Base-by-base conservation (phyloP, 2,113 vertebrate species). In the Anser brachyrhynchus region DNA sequence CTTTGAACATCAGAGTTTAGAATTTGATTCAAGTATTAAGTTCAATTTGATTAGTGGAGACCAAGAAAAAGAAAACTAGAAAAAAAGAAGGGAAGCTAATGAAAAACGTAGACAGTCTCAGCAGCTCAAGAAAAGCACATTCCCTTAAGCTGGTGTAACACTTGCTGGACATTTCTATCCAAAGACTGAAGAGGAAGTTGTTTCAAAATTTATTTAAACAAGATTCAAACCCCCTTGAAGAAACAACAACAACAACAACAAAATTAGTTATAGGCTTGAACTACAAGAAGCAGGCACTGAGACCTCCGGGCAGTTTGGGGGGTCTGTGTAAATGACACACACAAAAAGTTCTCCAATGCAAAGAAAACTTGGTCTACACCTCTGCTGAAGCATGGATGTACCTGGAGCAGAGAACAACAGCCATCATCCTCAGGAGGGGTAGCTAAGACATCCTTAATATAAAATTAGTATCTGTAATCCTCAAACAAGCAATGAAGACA, bases 11-110 rank as follows among this genome's bases (percentile, higher is more conserved):
- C 54, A 37, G 73, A 57, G 64, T 87, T 93, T 78, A 77, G 82
- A 90, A 74, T 86, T 90, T 74, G 79, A 95, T 86, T 95, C 76
- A 89, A 93, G 76, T 58, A 90, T 75, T 78, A 91, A 75, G 16
- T 81, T 89, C 76, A 84, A 65, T 79, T 91, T 87, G 70, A 87
- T 73, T 51, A 90, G 80, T 19, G 73, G 73, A 82, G n/a, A 75
- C 10, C 61, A 65, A 84, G 52, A 70, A 79, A 91, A 87, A 20
- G 8, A 90, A 81, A 91, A 65, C 13, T 20, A 25, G 16, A 23
- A 22, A 31, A 26, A 22, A 51, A 11, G 5, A 58, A 75, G 92
- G 87, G 54, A 84, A 76, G 13, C 13, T 44, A 44, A 80, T 59
- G 46, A 91, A 89, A 94, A 94, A 80, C 26, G 35, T 33, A 46